These are phyloP conservation scores for Hylomyscus alleni DNA, from an alignment of 2,797 vertebrate species.

Conservation along the genomic window DNA sequence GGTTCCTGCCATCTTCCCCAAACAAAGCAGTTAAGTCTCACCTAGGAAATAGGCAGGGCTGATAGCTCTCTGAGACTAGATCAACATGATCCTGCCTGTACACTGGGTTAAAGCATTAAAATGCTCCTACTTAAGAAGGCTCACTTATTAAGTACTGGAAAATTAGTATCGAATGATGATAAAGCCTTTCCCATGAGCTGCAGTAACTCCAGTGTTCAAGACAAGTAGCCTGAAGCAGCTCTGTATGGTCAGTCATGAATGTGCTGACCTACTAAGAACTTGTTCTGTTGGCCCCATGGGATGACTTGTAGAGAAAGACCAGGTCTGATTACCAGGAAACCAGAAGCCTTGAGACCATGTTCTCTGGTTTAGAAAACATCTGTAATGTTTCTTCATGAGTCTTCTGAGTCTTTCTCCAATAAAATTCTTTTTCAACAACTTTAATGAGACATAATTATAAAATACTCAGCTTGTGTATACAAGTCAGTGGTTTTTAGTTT, in stretches of 20 bases:
- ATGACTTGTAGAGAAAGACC: slow-evolving; percentile 17
- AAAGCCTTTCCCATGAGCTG: not conserved
- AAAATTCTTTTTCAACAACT: slow-evolving; percentile 37
- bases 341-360: slow-evolving; percentile 32
- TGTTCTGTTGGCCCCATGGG: not conserved
- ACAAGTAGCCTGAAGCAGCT: slow-evolving; percentile 12
- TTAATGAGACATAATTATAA: slow-evolving; percentile 59
- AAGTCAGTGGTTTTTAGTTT: not conserved
- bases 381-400: slow-evolving; percentile 16
- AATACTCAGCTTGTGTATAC: not conserved
- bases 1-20: not conserved
- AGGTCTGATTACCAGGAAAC: slow-evolving; percentile 24
- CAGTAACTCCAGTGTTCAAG: not conserved
- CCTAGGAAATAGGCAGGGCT: not conserved
- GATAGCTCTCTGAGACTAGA: not conserved
- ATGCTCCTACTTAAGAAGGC: not conserved
- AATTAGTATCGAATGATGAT: not conserved
- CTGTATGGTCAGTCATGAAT: slow-evolving; percentile 1
- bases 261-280: not conserved
- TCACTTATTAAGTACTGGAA: slow-evolving; percentile 27
- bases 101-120: slow-evolving; percentile 58
- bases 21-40: slow-evolving; percentile 50
- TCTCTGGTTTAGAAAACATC: slow-evolving; percentile 55
- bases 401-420: slow-evolving; percentile 49
- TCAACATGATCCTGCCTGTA: not conserved